Evolutionary conservation across 2,888 invertebrate species (phyloP), one percentile per base, ranked within the genome.

Genomic region (Kuschelorhynchus macadamiae): DNA sequence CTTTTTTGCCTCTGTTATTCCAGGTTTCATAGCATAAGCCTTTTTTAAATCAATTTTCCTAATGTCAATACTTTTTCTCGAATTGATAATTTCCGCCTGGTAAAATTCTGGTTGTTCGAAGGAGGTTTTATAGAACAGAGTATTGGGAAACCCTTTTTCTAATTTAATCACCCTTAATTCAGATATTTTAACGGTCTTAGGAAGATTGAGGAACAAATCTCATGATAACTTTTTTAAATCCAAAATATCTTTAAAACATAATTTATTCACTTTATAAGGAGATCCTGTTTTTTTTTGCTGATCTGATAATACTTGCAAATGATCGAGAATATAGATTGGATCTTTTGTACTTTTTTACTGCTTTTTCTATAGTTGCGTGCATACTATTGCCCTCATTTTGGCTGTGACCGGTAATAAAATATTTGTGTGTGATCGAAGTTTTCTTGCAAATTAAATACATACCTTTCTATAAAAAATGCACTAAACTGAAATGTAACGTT

Each of bases 301-400:
- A 46, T 21, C 20, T 46, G 21, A 20, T 18, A 20, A 20, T 18
- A 18, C 18, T 46, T 18, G 20, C 9, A 20, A 46, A 18, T 46
- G 46, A 46, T 46, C 46, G 17, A 20, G 46, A 11, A 21, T 21
- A 12, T 46, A 46, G 20, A 46, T 46, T 46, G 46, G 46, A 46
- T 46, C 21, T 46, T 46, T 18, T 46, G 46, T 20, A 46, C 21
- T 18, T 46, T 46, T 46, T 46, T 46, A 46, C 21, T 46, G 18
- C 47, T 46, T 61, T 71, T 52, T 72, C 71, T 44, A 76, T 75
- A 7, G 72, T 39, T 9, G 74, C 72, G 52, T 76, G 74, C 11
- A 60, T 71, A 36, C 55, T 56, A 52, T 76, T 73, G 11, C 74
- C 75, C 36, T 76, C 74, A 62, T 75, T 76, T 55, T 76, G 75